phyloP scores from a whole-genome alignment of 2,888 invertebrate genomes.

The Chaitophorus viminalis region DNA sequence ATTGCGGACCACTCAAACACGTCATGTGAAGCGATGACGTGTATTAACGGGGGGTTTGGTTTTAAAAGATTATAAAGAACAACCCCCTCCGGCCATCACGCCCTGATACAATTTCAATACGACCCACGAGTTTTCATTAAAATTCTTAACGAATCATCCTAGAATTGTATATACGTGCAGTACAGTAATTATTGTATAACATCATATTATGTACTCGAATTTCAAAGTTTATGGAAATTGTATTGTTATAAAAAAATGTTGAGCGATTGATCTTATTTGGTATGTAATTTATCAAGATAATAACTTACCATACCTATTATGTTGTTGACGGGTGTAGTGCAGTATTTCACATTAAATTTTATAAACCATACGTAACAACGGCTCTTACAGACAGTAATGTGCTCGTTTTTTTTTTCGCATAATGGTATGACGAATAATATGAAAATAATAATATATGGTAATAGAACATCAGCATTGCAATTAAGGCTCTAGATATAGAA shows the following conservation, averaged over 20 bases:
- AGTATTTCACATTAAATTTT: neutral
- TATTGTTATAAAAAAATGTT: neutral
- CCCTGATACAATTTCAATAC: neutral
- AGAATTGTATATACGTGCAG: neutral
- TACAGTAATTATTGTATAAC: no score
- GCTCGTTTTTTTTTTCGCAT: neutral
- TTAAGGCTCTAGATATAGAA: neutral
- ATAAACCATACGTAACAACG: neutral
- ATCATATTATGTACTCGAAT: no score
- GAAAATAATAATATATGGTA: neutral
- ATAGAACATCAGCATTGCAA: neutral
- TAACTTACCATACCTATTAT: neutral
- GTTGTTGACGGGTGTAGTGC: neutral
- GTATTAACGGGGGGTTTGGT: conserved; percentile 2
- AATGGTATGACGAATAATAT: neutral
- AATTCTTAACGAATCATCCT: neutral
- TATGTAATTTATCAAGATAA: neutral
- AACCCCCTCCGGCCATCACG: neutral
- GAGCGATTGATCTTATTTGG: no score
- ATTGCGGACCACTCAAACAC: conserved; percentile 1
- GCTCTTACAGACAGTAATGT: neutral
- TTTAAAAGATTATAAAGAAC: neutral
- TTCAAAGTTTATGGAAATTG: no score
- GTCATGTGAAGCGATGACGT: neutral
- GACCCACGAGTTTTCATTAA: neutral